phyloP scores from a whole-genome alignment of 2,113 vertebrate genomes.

The Chaetops frenatus region DNA sequence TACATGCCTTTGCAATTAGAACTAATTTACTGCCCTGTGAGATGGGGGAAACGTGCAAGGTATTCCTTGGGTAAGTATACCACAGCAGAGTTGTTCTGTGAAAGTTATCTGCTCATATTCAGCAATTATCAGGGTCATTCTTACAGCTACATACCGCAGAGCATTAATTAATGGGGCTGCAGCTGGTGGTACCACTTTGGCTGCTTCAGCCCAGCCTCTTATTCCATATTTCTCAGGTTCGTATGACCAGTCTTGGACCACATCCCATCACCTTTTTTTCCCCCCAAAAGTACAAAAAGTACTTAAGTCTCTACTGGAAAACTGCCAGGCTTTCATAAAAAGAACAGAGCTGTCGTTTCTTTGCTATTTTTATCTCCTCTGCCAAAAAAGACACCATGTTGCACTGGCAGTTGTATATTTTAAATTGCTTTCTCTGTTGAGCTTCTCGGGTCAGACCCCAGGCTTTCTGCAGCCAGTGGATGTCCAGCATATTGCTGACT shows the following conservation, averaged over 20 bases:
- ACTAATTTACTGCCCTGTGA: conserved; percentile 78
- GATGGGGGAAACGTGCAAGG: conserved; percentile 64
- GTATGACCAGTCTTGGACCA: conserved; percentile 78
- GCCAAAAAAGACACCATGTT: conserved; percentile 63
- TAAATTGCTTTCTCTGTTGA: background rate
- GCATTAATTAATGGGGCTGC: conserved; percentile 83
- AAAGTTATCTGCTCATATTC: conserved; percentile 77
- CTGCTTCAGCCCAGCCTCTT: conserved; percentile 64
- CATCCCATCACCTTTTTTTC: conserved; percentile 63
- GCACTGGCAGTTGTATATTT: conserved; percentile 46
- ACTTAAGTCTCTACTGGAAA: conserved; percentile 73
- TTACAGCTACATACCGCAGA: conserved; percentile 71
- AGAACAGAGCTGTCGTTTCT: conserved; percentile 69
- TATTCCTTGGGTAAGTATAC: conserved; percentile 74
- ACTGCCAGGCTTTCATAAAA: conserved; percentile 71
- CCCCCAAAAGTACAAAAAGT: conserved; percentile 72
- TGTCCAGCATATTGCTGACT: background rate
- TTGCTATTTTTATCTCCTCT: conserved; percentile 71
- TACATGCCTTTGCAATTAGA: conserved; percentile 74
- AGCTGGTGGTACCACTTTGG: conserved; percentile 89
- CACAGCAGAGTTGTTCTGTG: conserved; percentile 51
- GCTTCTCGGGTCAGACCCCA: background rate
- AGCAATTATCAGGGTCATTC: conserved; percentile 78
- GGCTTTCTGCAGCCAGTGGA: background rate
- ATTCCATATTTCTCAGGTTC: conserved; percentile 74